phyloP scores from a whole-genome alignment of 2,113 vertebrate species.

The Malaclemys terrapin region DNA sequence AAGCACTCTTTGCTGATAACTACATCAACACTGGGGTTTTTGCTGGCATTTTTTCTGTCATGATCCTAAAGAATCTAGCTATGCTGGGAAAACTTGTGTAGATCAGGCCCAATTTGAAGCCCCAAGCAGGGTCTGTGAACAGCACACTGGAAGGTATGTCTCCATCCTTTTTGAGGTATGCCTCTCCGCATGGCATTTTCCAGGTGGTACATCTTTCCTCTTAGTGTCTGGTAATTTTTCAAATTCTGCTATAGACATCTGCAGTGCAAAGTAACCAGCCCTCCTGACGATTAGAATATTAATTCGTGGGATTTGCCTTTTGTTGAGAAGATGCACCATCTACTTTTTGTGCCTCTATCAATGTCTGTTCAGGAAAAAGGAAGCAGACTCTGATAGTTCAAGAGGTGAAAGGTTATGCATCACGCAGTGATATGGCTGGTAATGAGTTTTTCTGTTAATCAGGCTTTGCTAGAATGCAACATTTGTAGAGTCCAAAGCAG shows the following conservation, averaged over 20 bases:
- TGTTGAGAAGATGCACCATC: neutral
- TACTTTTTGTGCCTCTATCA: accelerated
- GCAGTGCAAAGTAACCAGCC: neutral
- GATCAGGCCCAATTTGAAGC: neutral
- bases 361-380: neutral
- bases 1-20: neutral
- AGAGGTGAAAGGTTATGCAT: neutral
- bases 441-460: neutral
- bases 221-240: neutral
- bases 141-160: neutral
- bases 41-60: neutral
- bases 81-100: neutral
- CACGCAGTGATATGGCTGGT: accelerated
- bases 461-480: neutral
- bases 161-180: neutral
- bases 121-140: neutral
- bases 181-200: neutral
- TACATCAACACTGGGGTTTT: neutral
- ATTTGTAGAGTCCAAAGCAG: neutral
- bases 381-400: neutral
- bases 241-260: neutral
- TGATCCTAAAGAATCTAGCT: neutral
- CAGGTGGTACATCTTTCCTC: neutral
- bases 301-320: slow-evolving; percentile 4
- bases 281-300: slow-evolving; percentile 18